Percentiles rank a stretch among this genome's conserved stretches.
Evolutionary conservation across 2,888 invertebrate species (phyloP).

Genomic region (Apodemia mormo): DNA sequence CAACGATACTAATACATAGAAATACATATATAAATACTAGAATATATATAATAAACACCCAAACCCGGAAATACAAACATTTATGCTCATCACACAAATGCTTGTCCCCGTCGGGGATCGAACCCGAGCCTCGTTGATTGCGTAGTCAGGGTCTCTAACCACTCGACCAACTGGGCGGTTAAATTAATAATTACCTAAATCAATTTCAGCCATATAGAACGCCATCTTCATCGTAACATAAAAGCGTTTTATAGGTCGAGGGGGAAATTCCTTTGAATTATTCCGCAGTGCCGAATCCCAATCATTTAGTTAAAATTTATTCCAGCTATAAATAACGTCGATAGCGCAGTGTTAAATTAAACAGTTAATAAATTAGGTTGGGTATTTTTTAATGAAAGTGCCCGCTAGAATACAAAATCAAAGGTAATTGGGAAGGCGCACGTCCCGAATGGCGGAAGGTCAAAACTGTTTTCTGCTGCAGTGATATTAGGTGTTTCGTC

Average conservation of each 20-base stretch:
- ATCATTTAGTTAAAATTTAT: constrained; percentile 16
- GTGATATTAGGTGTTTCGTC: not conserved
- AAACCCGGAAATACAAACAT: too few species aligned
- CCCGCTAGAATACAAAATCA: constrained; percentile 6
- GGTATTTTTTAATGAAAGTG: constrained; percentile 11
- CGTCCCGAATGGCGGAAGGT: not conserved
- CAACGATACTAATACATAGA: too few species aligned
- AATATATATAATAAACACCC: too few species aligned
- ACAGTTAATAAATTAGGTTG: constrained; percentile 15
- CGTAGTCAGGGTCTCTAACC: too few species aligned
- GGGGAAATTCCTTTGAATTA: constrained; percentile 7
- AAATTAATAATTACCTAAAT: too few species aligned
- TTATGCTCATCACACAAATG: too few species aligned
- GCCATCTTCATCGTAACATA: not conserved
- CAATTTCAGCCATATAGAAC: too few species aligned
- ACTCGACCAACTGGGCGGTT: too few species aligned
- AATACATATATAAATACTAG: too few species aligned
- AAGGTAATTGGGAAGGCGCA: constrained; percentile 4
- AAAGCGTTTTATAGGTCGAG: constrained; percentile 7
- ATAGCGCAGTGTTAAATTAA: constrained; percentile 13
- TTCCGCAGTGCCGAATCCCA: constrained; percentile 15
- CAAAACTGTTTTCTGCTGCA: not conserved
- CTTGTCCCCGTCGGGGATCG: too few species aligned
- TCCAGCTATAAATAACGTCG: constrained; percentile 4
- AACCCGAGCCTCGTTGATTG: too few species aligned